phyloP scores from a whole-genome alignment of 2,888 invertebrate genomes.

The Lapara coniferarum region DNA sequence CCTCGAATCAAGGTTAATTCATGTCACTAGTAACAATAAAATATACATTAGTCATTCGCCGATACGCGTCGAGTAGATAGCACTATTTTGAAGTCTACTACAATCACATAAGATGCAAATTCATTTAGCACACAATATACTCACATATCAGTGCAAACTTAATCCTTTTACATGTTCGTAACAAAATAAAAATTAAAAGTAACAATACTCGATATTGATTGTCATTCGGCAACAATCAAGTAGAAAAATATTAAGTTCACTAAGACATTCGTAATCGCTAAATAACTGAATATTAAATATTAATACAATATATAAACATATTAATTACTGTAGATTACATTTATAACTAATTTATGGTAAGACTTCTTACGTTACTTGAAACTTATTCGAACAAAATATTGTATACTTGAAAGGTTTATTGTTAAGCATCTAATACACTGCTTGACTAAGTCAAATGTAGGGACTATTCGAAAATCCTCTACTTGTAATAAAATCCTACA shows the following conservation, averaged over 20 bases:
- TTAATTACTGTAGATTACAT: conserved; percentile 31
- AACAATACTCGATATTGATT: conserved; percentile 5
- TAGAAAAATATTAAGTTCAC: conserved; percentile 12
- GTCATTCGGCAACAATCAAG: neutral
- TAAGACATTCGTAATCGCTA: conserved; percentile 51
- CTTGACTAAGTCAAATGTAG: conserved; percentile 19
- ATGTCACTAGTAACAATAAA: conserved; percentile 74
- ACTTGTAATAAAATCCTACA: conserved; percentile 40
- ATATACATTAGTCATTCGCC: conserved; percentile 66
- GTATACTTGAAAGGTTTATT: conserved; percentile 2
- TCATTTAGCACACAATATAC: conserved; percentile 34
- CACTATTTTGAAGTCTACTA: conserved; percentile 30
- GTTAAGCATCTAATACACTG: conserved; percentile 18
- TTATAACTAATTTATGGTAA: conserved; percentile 63
- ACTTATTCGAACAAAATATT: conserved; percentile 9
- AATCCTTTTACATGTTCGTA: neutral
- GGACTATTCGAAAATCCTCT: neutral
- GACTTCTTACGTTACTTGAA: conserved; percentile 41
- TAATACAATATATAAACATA: conserved; percentile 48
- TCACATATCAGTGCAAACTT: neutral
- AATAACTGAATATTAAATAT: conserved; percentile 67
- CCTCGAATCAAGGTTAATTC: conserved; percentile 69
- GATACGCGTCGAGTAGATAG: conserved; percentile 41
- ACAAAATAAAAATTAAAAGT: conserved; percentile 10
- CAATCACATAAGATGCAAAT: conserved; percentile 39